Evolutionary conservation across 2,888 invertebrate genomes (phyloP).

Genomic region (Eurytoma californica): DNA sequence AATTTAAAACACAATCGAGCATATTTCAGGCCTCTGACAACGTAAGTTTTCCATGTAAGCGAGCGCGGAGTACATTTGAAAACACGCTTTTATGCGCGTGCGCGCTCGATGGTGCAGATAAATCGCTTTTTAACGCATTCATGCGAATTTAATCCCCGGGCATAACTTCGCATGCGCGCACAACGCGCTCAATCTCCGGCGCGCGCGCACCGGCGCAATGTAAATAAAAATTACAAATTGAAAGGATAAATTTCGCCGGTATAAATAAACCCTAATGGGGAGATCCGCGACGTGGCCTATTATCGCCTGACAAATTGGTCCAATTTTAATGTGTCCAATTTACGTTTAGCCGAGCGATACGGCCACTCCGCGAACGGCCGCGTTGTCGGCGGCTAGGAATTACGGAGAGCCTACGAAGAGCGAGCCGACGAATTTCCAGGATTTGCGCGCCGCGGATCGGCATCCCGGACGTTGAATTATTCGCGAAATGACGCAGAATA

Average conservation of each 20-base stretch:
- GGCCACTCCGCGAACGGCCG: too few species aligned
- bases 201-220: neutral
- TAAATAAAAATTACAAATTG: constrained; percentile 37
- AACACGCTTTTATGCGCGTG: neutral
- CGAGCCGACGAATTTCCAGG: too few species aligned
- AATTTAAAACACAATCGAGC: constrained; percentile 44
- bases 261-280: constrained; percentile 24
- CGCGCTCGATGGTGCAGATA: constrained; percentile 15
- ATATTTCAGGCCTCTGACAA: constrained; percentile 28
- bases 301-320: constrained; percentile 23
- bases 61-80: neutral
- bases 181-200: neutral
- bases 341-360: neutral
- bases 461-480: neutral
- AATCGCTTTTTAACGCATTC: constrained; percentile 33
- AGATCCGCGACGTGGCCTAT: neutral
- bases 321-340: constrained; percentile 27
- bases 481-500: neutral
- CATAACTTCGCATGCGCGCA: neutral
- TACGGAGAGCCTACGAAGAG: too few species aligned
- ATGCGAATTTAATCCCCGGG: neutral
- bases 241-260: constrained; percentile 28
- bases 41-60: neutral
- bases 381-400: too few species aligned
- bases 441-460: neutral